Base-by-base conservation (phyloP, 2,888 invertebrate species). In the Rhynchonema sp. region DNA sequence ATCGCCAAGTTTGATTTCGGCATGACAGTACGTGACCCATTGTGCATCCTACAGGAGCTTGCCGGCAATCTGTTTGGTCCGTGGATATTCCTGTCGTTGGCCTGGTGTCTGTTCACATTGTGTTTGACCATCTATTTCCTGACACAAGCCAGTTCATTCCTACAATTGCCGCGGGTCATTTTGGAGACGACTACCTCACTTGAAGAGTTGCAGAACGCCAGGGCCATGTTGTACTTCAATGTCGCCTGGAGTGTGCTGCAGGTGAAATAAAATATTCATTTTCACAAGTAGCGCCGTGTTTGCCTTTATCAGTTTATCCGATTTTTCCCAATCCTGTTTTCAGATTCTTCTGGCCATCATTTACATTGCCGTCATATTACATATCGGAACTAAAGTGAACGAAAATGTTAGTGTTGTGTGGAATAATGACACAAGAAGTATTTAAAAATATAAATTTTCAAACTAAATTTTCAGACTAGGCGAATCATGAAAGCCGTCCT, bases 111-210 rank as follows among this genome's bases (percentile, higher is more conserved):
- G 38, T 23, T 26, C 55, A 38, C 55, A 22, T 53, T 59, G n/a
- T 59, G 59, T 46, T 46, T 59, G 23, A 59, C 59, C 27, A 59
- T 59, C 59, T 59, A 55, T 29, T 59, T 54, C 28, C 46, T n/a
- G 13, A 59, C 59, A 13, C 38, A 59, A n/a, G 46, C 59, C 1
- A 30, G 20, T 6, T 38, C 53, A 2, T 58, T 30, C 30, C 17
- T 25, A 1, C 23, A 30, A 9, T 25, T 58, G 30, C 53, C 58
- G 9, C 2, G 2, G 1, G 30, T 2, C 1, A 23, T 25, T 2
- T 1, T 30, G 23, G 23, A 30, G 2, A 13, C 29, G 30, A 9
- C 30, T 6, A 6, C 29, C 22, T 30, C 29, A 20, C n/a, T 6
- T 2, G 56, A 56, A 20, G 56, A 57, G 13, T 3, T 57, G 3